Base-by-base conservation (phyloP, 2,113 vertebrate species). In the Podarcis raffonei region DNA sequence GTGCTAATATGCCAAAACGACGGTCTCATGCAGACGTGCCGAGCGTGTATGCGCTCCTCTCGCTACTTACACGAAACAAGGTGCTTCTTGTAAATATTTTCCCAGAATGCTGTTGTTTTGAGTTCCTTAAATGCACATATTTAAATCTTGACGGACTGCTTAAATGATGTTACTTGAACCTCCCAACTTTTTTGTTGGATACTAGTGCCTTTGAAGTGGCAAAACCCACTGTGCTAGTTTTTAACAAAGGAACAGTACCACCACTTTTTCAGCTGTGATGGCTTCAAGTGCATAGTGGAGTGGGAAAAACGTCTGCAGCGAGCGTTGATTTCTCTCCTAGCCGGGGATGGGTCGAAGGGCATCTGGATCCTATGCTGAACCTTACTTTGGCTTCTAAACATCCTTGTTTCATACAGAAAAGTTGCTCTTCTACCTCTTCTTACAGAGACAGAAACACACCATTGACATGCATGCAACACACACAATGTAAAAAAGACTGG, bases 171-270 rank as follows among this genome's bases (percentile, higher is more conserved):
- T 93, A 92, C 86, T 93, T 91, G 92, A 66, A 89, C 94, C 75
- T 95, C 93, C 59, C 90, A 93, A 90, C 88, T 95, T 89, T 66
- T 68, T 59, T 72, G 92, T 87, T 94, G 94, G 94, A 96, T 94
- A 87, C 95, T 95, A 96, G 96, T 97, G 96, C 96, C 96, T 97
- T 96, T 96, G 94, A 83, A 62, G 78, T 92, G 93, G 94, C 95
- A 94, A 96, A 95, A 93, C 39, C 91, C 74, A 3, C 94, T 89
- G 89, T 80, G 86, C 62, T 93, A 42, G 35, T 94, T 95, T 93
- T 95, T 42, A 85, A 83, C n/a, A 87, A 92, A 84, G 90, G 65
- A 42, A 42, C 80, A 91, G 86, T 87, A 68, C 48, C 95, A 88
- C 92, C 91, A 42, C 6, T 93, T 94, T 74, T 95, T 94, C 84